Evolutionary conservation across 2,113 vertebrate genomes (phyloP).

Genomic region (Pithys albifrons): DNA sequence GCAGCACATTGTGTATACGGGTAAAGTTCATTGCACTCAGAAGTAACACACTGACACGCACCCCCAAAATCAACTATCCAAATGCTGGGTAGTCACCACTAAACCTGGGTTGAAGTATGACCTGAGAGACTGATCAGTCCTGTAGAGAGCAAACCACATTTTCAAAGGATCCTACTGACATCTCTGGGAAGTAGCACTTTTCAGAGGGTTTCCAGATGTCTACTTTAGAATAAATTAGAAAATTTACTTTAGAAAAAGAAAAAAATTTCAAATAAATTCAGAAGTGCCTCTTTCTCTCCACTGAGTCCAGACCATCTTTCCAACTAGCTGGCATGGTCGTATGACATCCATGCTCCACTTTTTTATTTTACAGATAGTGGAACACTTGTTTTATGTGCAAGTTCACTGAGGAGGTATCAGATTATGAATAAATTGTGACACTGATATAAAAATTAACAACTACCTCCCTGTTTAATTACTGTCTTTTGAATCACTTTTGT

Average conservation of each 20-base stretch:
- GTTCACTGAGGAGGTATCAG: neutral
- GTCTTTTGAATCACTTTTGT: neutral
- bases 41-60: neutral
- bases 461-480: neutral
- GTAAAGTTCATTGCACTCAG: constrained; percentile 66
- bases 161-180: neutral
- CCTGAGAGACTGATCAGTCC: neutral
- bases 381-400: neutral
- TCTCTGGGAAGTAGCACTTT: neutral
- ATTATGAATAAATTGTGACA: neutral
- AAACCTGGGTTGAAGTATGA: neutral
- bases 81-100: neutral
- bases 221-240: neutral
- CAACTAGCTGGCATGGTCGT: neutral
- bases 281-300: neutral
- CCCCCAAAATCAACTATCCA: neutral
- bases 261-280: neutral
- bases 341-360: neutral
- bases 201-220: neutral
- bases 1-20: constrained; percentile 92
- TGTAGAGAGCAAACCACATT: neutral
- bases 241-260: neutral
- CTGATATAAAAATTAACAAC: neutral
- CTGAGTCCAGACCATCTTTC: neutral
- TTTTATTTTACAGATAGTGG: neutral